These are phyloP conservation scores for Ammospiza maritima DNA, from an alignment of 2,797 vertebrate species.

Conservation along the genomic window DNA sequence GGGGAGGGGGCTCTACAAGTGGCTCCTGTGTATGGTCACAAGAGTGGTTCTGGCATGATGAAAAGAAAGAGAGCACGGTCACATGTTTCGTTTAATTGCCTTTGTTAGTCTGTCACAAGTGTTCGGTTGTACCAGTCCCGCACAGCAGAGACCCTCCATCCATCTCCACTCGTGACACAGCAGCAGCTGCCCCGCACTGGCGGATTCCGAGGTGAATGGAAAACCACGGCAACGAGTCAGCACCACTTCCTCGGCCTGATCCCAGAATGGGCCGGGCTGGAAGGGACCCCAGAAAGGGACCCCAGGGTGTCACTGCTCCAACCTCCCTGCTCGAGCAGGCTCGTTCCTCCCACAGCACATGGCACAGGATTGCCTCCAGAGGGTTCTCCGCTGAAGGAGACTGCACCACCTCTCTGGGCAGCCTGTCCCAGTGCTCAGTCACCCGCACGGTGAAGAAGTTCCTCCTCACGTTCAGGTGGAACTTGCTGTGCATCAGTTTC, in stretches of 20 bases:
- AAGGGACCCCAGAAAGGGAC: too few relatives aligned
- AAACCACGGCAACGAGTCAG: accelerated
- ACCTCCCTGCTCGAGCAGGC: background rate
- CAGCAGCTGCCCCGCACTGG: accelerated
- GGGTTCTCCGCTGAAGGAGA: background rate
- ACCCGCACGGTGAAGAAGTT: background rate
- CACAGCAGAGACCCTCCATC: accelerated
- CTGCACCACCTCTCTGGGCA: background rate
- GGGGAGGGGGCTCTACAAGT: too few relatives aligned
- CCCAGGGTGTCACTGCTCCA: background rate
- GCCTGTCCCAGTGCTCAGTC: too few relatives aligned
- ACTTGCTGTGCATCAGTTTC: background rate
- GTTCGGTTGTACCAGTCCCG: accelerated
- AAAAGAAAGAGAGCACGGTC: accelerated
- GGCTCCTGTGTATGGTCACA: accelerated
- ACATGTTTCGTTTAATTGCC: accelerated
- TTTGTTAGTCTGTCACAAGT: too few relatives aligned
- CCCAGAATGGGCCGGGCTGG: accelerated
- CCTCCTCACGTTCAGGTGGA: background rate
- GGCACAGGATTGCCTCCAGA: background rate
- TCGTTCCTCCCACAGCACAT: background rate
- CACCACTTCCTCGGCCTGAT: accelerated
- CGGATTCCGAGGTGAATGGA: accelerated
- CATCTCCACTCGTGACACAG: accelerated
- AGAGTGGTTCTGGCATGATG: accelerated